phyloP scores from a whole-genome alignment of 2,113 vertebrate species.

The Oplegnathus fasciatus region DNA sequence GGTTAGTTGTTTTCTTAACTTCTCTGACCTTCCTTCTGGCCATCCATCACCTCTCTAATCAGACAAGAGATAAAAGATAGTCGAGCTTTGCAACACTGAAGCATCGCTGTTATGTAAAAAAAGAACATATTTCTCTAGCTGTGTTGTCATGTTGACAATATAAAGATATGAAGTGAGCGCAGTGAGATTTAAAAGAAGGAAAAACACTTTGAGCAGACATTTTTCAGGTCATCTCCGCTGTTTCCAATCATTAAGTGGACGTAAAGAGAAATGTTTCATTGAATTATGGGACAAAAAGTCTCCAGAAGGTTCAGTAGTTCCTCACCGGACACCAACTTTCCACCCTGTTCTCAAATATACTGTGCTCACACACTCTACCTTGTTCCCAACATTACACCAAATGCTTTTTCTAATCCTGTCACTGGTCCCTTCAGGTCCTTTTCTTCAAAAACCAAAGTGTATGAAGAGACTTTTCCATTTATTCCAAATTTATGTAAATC shows the following conservation, averaged over 20 bases:
- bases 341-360: background rate
- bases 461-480: background rate
- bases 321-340: background rate
- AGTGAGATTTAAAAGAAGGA: background rate
- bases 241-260: background rate
- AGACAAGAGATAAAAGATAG: constrained; percentile 20
- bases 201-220: background rate
- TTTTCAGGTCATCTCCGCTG: background rate
- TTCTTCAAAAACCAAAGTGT: background rate
- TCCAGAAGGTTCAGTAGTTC: background rate
- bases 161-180: background rate
- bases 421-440: background rate
- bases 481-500: background rate
- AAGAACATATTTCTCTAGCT: fast-evolving
- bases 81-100: background rate
- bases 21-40: background rate
- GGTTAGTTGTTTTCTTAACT: constrained; percentile 17
- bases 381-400: background rate
- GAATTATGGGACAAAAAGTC: background rate
- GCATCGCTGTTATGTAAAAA: constrained; percentile 28
- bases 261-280: background rate
- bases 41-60: constrained; percentile 32
- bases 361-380: background rate
- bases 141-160: background rate
- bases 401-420: background rate